Percentiles rank a stretch among this genome's conserved stretches.
phyloP scores from a whole-genome alignment of 2,113 vertebrate genomes.

The Bostrychus sinensis region DNA sequence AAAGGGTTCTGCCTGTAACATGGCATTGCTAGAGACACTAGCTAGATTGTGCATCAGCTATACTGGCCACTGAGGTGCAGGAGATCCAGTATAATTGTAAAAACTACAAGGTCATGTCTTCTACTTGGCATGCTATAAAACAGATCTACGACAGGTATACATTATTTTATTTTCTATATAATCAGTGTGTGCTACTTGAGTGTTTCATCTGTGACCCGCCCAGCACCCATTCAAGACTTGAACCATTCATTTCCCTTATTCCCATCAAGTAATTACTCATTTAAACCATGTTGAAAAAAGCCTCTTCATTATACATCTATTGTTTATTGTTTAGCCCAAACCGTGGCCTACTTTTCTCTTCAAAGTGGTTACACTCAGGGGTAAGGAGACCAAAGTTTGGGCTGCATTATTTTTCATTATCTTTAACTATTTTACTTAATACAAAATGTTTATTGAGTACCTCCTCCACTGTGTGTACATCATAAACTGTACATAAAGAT shows the following conservation, averaged over 20 bases:
- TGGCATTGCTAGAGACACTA: constrained; percentile 52
- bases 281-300: background rate
- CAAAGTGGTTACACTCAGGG: constrained; percentile 5
- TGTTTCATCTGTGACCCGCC: constrained; percentile 38
- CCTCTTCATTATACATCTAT: background rate
- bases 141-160: constrained; percentile 58
- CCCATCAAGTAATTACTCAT: background rate
- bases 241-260: background rate
- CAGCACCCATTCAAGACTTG: background rate
- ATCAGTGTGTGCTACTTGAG: constrained; percentile 62
- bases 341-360: constrained; percentile 6
- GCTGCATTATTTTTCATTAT: background rate
- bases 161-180: constrained; percentile 65
- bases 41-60: constrained; percentile 67
- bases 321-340: background rate
- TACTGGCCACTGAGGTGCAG: constrained; percentile 61
- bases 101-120: constrained; percentile 61
- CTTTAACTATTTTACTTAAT: background rate
- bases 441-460: background rate
- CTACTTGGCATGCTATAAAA: constrained; percentile 75
- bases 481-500: constrained; percentile 5
- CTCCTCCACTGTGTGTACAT: background rate
- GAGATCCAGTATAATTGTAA: constrained; percentile 45
- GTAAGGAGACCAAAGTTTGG: background rate
- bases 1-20: constrained; percentile 59